These are phyloP conservation scores for Xanthorhoe designata DNA, from an alignment of 2,888 invertebrate genomes.

Conservation along the genomic window DNA sequence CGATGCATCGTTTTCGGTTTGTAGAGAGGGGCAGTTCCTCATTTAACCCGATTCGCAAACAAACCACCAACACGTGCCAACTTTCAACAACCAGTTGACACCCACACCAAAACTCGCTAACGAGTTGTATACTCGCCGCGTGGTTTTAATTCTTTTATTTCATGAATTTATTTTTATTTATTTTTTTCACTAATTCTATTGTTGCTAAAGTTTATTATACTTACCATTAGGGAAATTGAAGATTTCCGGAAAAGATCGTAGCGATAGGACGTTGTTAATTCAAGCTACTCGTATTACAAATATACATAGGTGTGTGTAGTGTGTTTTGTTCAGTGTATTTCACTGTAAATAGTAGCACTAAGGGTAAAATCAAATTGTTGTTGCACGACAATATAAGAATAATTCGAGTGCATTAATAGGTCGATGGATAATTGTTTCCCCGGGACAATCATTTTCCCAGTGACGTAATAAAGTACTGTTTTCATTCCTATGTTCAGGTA, in stretches of 20 bases:
- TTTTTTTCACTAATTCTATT: conserved; percentile 25
- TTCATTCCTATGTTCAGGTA: no score
- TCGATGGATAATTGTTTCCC: no score
- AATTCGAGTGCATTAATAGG: no score
- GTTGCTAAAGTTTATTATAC: conserved; percentile 27
- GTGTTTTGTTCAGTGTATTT: conserved; percentile 1
- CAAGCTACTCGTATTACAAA: conserved; percentile 4
- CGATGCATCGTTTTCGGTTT: no score
- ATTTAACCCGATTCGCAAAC: not conserved
- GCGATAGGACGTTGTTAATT: conserved; percentile 7
- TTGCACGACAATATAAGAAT: no score
- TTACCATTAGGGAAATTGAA: conserved; percentile 17
- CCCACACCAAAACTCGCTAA: not conserved
- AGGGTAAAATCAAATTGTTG: no score
- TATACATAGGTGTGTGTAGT: not conserved
- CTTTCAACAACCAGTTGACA: not conserved
- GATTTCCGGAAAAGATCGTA: conserved; percentile 24
- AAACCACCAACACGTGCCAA: not conserved
- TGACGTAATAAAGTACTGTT: no score
- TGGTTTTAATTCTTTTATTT: conserved; percentile 35
- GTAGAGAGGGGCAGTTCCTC: no score
- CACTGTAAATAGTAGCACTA: no score
- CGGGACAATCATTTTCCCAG: no score
- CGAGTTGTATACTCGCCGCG: conserved; percentile 8
- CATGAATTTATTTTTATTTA: no score